These are phyloP conservation scores for Bimastos eiseni DNA, from an alignment of 2,888 invertebrate genomes.

Conservation along the genomic window DNA sequence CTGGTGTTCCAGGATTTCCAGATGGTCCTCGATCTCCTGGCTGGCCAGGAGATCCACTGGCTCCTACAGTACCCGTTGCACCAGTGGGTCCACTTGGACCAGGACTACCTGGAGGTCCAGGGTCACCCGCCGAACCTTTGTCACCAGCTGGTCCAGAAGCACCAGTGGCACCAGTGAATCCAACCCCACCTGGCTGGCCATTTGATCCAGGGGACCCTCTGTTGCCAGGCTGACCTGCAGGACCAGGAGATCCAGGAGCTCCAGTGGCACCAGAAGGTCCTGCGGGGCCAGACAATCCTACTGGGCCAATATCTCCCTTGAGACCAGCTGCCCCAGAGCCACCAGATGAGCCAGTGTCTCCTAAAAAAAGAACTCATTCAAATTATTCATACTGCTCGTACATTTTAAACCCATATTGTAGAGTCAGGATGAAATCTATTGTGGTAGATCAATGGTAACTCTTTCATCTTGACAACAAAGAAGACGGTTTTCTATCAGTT, in stretches of 20 bases:
- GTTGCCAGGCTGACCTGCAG: conserved; percentile 54
- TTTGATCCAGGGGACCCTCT: conserved; percentile 38
- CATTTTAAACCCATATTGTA: neutral
- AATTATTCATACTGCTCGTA: neutral
- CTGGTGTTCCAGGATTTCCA: conserved; percentile 38
- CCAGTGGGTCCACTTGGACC: conserved; percentile 27
- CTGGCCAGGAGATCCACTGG: conserved; percentile 31
- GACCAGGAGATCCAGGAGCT: conserved; percentile 31
- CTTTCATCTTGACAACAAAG: neutral
- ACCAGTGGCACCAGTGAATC: conserved; percentile 30
- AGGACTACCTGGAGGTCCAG: conserved; percentile 34
- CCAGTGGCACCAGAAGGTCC: conserved; percentile 39
- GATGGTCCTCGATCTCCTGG: conserved; percentile 40
- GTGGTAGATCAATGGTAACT: neutral
- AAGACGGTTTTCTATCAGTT: neutral
- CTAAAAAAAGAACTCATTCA: neutral
- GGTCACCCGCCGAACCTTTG: conserved; percentile 29
- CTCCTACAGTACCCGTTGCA: conserved; percentile 16
- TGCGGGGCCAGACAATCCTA: conserved; percentile 32
- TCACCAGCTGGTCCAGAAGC: conserved; percentile 30
- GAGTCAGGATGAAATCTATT: neutral
- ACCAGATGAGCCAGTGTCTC: conserved; percentile 34
- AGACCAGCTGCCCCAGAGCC: conserved; percentile 32
- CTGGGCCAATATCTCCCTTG: conserved; percentile 32
- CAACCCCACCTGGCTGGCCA: conserved; percentile 36